Evolutionary conservation across 2,113 vertebrate species (phyloP).

Genomic region (Gracilinanus agilis): DNA sequence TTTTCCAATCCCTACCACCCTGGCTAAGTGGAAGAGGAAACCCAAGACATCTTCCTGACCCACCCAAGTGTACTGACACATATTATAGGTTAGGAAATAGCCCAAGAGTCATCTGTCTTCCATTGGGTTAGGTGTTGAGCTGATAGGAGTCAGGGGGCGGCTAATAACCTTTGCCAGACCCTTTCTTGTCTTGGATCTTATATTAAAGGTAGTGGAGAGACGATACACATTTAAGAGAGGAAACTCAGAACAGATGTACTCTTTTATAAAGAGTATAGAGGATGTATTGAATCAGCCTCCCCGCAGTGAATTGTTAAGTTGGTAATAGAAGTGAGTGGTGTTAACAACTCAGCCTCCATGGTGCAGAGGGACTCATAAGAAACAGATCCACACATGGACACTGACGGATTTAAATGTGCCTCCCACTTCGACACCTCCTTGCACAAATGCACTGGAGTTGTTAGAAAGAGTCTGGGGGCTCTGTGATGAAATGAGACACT

Average conservation of each 20-base stretch:
- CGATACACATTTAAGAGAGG: background rate
- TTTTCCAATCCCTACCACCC: background rate
- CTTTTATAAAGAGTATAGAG: background rate
- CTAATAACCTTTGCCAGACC: background rate
- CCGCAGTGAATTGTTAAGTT: background rate
- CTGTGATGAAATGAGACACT: background rate
- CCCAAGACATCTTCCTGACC: background rate
- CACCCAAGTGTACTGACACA: background rate
- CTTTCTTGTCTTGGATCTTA: background rate
- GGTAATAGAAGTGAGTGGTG: background rate
- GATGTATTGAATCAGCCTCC: background rate
- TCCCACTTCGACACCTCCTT: background rate
- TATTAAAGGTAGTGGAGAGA: background rate
- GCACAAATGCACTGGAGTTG: background rate
- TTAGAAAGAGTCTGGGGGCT: background rate
- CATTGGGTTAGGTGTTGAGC: background rate
- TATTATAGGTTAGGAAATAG: background rate
- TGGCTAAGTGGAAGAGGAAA: background rate
- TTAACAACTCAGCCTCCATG: background rate
- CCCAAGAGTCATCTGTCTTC: background rate
- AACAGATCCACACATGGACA: background rate
- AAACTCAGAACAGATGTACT: slow-evolving; percentile 3
- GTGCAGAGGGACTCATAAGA: background rate
- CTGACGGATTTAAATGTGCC: background rate
- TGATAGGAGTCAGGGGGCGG: background rate